phyloP scores from a whole-genome alignment of 2,113 vertebrate genomes.

The Eolophus roseicapilla region DNA sequence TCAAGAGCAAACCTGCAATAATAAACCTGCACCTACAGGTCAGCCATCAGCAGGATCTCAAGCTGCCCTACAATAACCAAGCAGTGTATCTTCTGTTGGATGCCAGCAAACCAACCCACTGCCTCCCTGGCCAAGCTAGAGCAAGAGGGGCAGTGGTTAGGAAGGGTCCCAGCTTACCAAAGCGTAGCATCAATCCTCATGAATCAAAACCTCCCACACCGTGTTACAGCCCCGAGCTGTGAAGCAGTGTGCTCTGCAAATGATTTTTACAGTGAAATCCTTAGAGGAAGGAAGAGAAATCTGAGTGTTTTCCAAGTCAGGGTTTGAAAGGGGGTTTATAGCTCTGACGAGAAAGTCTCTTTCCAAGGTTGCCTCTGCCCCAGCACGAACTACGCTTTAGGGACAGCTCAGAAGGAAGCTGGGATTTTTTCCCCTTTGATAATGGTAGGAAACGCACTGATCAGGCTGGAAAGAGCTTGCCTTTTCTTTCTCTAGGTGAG shows the following conservation, averaged over 20 bases:
- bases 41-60: accelerated
- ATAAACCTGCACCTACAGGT: neutral
- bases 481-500: neutral
- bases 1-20: neutral
- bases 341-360: neutral
- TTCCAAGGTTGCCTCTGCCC: neutral
- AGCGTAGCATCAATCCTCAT: accelerated
- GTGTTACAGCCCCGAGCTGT: neutral
- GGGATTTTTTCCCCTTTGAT: neutral
- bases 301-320: neutral
- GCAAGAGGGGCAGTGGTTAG: accelerated
- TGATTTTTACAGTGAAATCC: neutral
- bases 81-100: neutral
- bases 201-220: accelerated
- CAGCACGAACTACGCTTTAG: neutral
- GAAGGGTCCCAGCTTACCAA: neutral
- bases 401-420: neutral
- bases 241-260: neutral
- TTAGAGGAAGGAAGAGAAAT: neutral
- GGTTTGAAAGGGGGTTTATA: neutral
- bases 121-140: neutral
- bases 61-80: neutral
- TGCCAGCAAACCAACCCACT: neutral
- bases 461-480: neutral
- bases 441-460: neutral